A percentile compares a stretch with the other conserved stretches of the same genome.
These are phyloP conservation scores for Limonius californicus DNA, from an alignment of 1,140 invertebrate genomes.

Conservation along the genomic window DNA sequence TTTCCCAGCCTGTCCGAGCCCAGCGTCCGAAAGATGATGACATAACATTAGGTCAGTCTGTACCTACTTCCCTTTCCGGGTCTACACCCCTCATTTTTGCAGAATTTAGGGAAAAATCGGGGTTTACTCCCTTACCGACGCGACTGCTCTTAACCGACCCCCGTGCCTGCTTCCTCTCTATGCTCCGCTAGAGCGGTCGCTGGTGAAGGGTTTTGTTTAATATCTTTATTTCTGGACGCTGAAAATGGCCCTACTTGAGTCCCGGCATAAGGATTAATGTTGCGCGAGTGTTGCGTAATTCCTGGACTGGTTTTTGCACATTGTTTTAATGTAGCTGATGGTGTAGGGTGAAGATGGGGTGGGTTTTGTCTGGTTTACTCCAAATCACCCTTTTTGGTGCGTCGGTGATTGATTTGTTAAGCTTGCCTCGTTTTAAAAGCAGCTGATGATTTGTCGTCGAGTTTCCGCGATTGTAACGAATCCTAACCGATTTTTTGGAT, in stretches of 20 bases:
- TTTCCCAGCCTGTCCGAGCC: conserved; percentile 5
- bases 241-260: not conserved
- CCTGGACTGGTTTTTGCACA: not conserved
- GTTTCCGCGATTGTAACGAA: too few species aligned
- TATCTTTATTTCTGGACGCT: not conserved
- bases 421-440: conserved; percentile 5
- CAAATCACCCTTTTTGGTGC: conserved; percentile 7
- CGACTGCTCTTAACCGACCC: conserved; percentile 3
- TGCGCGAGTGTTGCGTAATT: not conserved
- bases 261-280: not conserved
- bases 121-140: conserved; percentile 15
- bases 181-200: not conserved
- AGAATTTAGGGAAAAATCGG: conserved; percentile 28
- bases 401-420: conserved; percentile 12
- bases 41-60: conserved; percentile 30
- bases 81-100: conserved; percentile 28
- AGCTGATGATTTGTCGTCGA: conserved; percentile 1
- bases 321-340: conserved; percentile 13
- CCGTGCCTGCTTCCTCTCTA: not conserved
- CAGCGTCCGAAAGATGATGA: conserved; percentile 21
- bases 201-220: conserved; percentile 2
- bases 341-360: conserved; percentile 1
- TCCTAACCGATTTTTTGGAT: too few species aligned
- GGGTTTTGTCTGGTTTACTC: conserved; percentile 12
- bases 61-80: conserved; percentile 29